Percentiles rank a stretch among this genome's conserved stretches.
phyloP scores from a whole-genome alignment of 2,797 vertebrate species.

The Triplophysa yarkandensis region DNA sequence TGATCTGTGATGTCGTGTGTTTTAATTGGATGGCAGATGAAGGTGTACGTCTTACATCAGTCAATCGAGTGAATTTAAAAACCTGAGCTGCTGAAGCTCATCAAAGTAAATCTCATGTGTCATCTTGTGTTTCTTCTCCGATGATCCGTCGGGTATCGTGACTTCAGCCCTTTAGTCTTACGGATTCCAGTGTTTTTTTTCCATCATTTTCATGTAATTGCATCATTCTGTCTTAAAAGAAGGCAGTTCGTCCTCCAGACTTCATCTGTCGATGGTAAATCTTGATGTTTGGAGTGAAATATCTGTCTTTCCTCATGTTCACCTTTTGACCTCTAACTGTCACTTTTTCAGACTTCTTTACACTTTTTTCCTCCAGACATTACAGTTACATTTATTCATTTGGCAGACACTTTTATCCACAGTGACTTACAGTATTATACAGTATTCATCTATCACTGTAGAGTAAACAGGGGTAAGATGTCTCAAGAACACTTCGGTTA shows the following conservation, averaged over 20 bases:
- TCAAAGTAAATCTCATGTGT: background rate
- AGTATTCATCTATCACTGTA: no score
- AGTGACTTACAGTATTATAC: no score
- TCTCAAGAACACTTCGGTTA: no score
- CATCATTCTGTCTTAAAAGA: constrained; percentile 74
- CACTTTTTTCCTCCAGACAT: no score
- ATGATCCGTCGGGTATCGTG: constrained; percentile 5
- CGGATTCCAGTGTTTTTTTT: constrained; percentile 68
- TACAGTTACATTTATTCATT: no score
- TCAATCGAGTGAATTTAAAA: background rate
- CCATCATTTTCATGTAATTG: constrained; percentile 80
- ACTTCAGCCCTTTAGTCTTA: constrained; percentile 58
- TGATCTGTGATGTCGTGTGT: background rate
- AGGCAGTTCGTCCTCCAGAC: constrained; percentile 69
- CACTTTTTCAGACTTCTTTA: background rate
- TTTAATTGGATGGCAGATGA: constrained; percentile 4
- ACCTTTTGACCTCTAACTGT: constrained; percentile 36
- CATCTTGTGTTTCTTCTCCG: no score
- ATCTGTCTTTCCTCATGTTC: constrained; percentile 32
- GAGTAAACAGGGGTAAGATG: no score
- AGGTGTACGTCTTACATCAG: background rate
- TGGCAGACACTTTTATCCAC: no score
- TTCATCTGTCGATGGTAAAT: constrained; percentile 67
- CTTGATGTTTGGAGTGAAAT: constrained; percentile 48
- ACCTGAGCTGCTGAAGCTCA: background rate